Evolutionary conservation across 2,113 vertebrate genomes (phyloP), one percentile per base, ranked within the genome.

Genomic region (Hiodon alosoides): DNA sequence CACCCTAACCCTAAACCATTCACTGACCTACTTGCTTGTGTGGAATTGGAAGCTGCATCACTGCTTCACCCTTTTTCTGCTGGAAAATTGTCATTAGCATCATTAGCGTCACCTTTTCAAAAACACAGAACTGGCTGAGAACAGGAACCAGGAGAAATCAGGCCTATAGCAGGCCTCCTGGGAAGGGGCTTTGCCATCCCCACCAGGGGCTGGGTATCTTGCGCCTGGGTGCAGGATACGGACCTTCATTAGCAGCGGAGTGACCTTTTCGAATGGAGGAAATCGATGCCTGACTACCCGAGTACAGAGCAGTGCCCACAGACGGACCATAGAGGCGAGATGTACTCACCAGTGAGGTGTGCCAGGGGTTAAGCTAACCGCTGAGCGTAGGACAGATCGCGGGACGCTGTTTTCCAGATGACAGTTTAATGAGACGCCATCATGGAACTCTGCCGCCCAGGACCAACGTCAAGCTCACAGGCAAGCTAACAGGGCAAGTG

Each of bases 1-100:
- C 86, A 88, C 89, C 85, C 85, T 83, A n/a, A n/a, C 86, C 82
- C 81, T 91, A 84, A 87, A 89, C 87, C 85, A 90, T 89, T 88
- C 87, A 89, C 87, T 85, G 86, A 89, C 89, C 89, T 85, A 89
- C 85, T 87, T 90, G 81, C 80, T 77, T 79, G 81, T 83, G 85
- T 83, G 83, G 84, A 89, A 83, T 86, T 85, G 83, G 83, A 88
- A 84, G 81, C 86, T 53, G 57, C 5, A 69, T 67, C 68, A 57
- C 59, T 67, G 46, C 5, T 59, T 71, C 10, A 54, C 50, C 31
- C 50, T 31, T 0, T 9, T 11, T 48, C 53, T 53, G 51, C 13
- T 5, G 3, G 51, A 17, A 54, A 31, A 58, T 55, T 52, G 9
- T 9, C 7, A 59, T 59, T 59, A 14, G 14, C 9, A 4, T 14